phyloP scores from a whole-genome alignment of 2,888 invertebrate species.

The Ptilodon capucinus region DNA sequence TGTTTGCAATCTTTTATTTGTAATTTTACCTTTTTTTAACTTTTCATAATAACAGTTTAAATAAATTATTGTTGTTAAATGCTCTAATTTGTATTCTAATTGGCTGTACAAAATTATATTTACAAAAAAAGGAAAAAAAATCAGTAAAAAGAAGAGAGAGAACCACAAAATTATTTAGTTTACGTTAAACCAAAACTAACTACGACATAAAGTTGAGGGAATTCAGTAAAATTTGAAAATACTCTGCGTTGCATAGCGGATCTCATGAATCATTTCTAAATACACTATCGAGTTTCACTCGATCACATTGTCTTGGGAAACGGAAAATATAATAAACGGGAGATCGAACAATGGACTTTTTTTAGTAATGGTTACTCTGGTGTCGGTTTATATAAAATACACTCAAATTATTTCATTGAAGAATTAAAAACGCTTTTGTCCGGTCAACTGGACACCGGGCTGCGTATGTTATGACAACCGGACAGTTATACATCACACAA shows the following conservation, averaged over 20 bases:
- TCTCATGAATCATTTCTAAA: conserved; percentile 78
- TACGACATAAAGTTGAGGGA: conserved; percentile 40
- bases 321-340: conserved; percentile 57
- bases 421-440: conserved; percentile 69
- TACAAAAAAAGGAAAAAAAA: conserved; percentile 8
- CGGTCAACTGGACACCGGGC: conserved; percentile 60
- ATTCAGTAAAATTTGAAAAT: conserved; percentile 39
- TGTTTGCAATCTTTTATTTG: conserved; percentile 44
- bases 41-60: conserved; percentile 31
- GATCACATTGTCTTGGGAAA: conserved; percentile 76
- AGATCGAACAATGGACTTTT: conserved; percentile 74
- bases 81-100: conserved; percentile 40
- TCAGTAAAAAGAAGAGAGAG: conserved; percentile 35
- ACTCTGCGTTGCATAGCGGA: conserved; percentile 54
- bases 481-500: conserved; percentile 44
- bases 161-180: conserved; percentile 38
- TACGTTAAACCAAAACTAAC: conserved; percentile 43
- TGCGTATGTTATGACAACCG: conserved; percentile 50
- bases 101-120: conserved; percentile 48
- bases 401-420: conserved; percentile 70
- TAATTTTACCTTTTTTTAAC: conserved; percentile 38
- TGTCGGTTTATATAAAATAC: conserved; percentile 69
- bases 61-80: conserved; percentile 22
- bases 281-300: conserved; percentile 72
- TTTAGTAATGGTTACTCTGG: conserved; percentile 68